A percentile compares a stretch with the other conserved stretches of the same genome.
Conservation (phyloP, 2,797 vertebrate genomes). For the Rhynchonycteris naso region DNA sequence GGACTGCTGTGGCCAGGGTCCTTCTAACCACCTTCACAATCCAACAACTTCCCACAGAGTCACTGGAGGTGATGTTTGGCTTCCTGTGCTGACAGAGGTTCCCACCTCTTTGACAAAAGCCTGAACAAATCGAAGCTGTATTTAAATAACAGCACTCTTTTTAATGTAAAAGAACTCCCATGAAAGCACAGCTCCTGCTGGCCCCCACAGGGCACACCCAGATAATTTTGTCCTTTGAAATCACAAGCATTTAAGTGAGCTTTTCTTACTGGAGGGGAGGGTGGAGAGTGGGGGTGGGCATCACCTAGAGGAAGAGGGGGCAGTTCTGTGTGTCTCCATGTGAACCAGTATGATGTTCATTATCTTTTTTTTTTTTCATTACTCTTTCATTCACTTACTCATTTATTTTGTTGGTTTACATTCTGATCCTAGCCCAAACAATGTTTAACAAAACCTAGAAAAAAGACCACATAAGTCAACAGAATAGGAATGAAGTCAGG, state of each 20-base stretch:
- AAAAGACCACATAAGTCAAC: not conserved
- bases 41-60: not conserved
- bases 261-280: not conserved
- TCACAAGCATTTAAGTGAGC: not conserved
- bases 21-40: not conserved
- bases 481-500: not conserved
- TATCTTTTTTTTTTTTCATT: conserved; percentile 6
- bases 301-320: not conserved
- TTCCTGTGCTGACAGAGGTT: not conserved
- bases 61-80: not conserved
- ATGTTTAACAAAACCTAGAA: not conserved
- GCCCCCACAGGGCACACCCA: not conserved
- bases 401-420: conserved; percentile 17
- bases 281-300: not conserved
- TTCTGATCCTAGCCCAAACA: not conserved
- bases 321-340: not conserved
- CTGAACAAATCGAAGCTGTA: not conserved
- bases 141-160: not conserved
- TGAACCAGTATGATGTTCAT: not conserved
- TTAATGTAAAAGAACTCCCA: not conserved
- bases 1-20: not conserved
- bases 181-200: not conserved
- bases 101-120: not conserved
- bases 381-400: not conserved
- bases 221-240: not conserved